These are phyloP conservation scores for Drosophila ohnishii DNA, from an alignment of 1,140 invertebrate genomes.

Conservation along the genomic window DNA sequence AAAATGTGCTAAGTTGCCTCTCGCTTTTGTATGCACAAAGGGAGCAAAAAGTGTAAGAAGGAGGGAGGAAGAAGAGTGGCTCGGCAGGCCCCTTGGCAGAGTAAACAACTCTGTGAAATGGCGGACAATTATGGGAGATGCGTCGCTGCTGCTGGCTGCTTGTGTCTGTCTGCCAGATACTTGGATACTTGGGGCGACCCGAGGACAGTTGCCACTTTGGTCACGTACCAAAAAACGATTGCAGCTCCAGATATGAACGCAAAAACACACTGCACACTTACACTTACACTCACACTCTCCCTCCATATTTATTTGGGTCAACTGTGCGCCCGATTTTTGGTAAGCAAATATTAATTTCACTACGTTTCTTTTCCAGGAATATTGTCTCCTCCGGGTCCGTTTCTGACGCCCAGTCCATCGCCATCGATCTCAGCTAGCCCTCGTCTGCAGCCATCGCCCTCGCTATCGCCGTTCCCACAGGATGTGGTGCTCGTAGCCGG, in stretches of 20 bases:
- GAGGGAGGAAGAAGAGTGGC: neutral
- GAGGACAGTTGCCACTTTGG: conserved; percentile 50
- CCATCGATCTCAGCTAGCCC: conserved; percentile 83
- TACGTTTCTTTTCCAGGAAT: conserved; percentile 74
- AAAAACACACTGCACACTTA: neutral
- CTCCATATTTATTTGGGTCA: conserved; percentile 40
- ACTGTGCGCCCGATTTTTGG: conserved; percentile 17
- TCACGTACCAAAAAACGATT: conserved; percentile 49
- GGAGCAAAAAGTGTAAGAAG: conserved; percentile 4
- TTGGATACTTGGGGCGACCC: conserved; percentile 14
- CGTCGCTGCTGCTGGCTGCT: conserved; percentile 10
- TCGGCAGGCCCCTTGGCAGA: conserved; percentile 11
- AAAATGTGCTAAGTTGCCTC: conserved; percentile 72
- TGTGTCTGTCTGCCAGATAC: conserved; percentile 27
- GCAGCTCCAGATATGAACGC: conserved; percentile 36
- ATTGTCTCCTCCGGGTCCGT: conserved; percentile 83
- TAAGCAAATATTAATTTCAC: conserved; percentile 37
- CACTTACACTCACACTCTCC: neutral
- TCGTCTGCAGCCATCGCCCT: conserved; percentile 83
- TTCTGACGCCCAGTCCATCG: conserved; percentile 83
- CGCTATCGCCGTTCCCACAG: conserved; percentile 82
- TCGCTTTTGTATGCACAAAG: conserved; percentile 72
- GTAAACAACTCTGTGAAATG: conserved; percentile 47
- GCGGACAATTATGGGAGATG: conserved; percentile 47
- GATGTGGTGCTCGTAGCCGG: conserved; percentile 83